phyloP scores from a whole-genome alignment of 37 sponge, comb jelly and placozoan species.

The Mnemiopsis leidyi region DNA sequence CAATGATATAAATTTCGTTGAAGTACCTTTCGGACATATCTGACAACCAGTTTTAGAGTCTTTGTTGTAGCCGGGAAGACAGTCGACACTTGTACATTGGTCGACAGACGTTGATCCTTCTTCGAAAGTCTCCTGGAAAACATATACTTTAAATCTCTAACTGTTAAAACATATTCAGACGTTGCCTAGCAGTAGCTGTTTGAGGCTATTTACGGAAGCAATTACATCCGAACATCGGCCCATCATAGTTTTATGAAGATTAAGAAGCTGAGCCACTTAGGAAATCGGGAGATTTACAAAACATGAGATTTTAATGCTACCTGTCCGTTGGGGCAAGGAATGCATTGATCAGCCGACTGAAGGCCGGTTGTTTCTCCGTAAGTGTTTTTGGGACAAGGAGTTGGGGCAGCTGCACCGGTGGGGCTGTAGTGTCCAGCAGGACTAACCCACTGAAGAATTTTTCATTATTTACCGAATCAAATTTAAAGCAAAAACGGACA shows the following conservation, averaged over 20 bases:
- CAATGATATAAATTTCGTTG: too few species aligned
- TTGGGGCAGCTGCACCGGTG: not conserved
- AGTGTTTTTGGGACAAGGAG: constrained; percentile 37
- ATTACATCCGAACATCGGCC: too few species aligned
- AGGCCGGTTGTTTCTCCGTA: not conserved
- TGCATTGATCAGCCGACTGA: not conserved
- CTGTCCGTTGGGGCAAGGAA: not conserved
- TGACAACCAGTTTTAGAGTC: not conserved
- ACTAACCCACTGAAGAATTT: not conserved
- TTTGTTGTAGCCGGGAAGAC: not conserved
- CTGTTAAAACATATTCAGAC: too few species aligned
- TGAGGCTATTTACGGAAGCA: too few species aligned
- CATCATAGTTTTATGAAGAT: too few species aligned
- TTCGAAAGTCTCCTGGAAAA: not conserved
- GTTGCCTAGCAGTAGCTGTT: too few species aligned
- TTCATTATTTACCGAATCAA: too few species aligned
- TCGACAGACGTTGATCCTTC: not conserved
- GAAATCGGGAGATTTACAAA: not conserved
- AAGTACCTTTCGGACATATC: not conserved
- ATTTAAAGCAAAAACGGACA: too few species aligned
- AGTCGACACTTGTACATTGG: not conserved
- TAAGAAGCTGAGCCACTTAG: too few species aligned
- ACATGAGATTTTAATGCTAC: not conserved
- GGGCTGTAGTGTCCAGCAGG: constrained; percentile 18
- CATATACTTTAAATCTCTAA: too few species aligned